A percentile compares a stretch with the other conserved stretches of the same genome.
phyloP scores from a whole-genome alignment of 2,888 invertebrate species.

The Belgica antarctica region DNA sequence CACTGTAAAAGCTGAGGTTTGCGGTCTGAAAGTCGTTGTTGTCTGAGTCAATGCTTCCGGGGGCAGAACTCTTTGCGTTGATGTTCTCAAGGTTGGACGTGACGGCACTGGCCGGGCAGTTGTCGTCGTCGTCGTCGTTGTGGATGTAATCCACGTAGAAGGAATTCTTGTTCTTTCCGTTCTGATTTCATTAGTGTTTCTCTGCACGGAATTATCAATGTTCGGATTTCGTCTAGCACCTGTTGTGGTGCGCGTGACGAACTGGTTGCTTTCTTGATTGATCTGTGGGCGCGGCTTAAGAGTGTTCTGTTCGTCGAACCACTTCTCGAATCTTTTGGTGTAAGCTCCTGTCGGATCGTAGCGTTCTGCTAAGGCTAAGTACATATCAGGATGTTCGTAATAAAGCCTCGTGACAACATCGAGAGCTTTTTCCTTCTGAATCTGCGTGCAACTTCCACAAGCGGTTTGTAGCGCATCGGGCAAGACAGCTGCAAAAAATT shows the following conservation, averaged over 20 bases:
- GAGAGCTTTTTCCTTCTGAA: conserved; percentile 65
- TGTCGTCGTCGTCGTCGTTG: neutral
- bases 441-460: conserved; percentile 65
- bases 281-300: conserved; percentile 23
- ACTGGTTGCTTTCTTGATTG: neutral
- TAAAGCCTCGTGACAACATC: conserved; percentile 67
- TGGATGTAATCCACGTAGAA: conserved; percentile 28
- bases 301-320: conserved; percentile 47
- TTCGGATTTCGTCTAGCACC: conserved; percentile 1
- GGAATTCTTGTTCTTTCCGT: conserved; percentile 30
- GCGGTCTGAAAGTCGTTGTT: neutral
- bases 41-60: neutral
- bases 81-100: conserved; percentile 1
- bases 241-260: neutral
- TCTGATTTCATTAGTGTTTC: neutral
- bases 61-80: conserved; percentile 4
- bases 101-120: neutral
- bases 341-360: conserved; percentile 72
- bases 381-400: conserved; percentile 64
- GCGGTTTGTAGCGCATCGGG: conserved; percentile 69
- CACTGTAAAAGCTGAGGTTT: no score
- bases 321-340: conserved; percentile 57
- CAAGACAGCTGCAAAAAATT: conserved; percentile 59
- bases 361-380: conserved; percentile 64
- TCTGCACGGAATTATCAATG: neutral